A percentile compares a stretch with the other conserved stretches of the same genome.
Evolutionary conservation across 92 coral and sea anemone genomes (phyloP).

Genomic region (Blastomussa wellsi): DNA sequence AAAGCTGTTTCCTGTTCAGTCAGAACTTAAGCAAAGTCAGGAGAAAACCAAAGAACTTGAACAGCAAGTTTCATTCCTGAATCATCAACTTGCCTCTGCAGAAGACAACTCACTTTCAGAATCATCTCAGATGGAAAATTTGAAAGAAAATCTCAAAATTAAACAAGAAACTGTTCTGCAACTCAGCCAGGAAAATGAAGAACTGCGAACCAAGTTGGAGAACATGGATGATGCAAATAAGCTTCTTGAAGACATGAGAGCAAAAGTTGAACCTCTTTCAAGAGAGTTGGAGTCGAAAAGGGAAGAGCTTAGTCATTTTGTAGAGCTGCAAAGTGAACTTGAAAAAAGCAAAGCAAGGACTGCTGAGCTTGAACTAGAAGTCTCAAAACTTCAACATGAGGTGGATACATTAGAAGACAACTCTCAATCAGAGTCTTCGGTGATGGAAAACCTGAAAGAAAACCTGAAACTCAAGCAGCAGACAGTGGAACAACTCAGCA

Average conservation of each 20-base stretch:
- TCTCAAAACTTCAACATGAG: constrained; percentile 55
- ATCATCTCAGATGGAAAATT: constrained; percentile 76
- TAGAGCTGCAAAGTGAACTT: constrained; percentile 14
- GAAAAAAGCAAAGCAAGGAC: constrained; percentile 36
- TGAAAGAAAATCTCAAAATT: constrained; percentile 79
- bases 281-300: constrained; percentile 49
- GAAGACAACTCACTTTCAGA: constrained; percentile 87
- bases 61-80: constrained; percentile 57
- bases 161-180: constrained; percentile 83
- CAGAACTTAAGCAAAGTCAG: constrained; percentile 53
- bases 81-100: constrained; percentile 60
- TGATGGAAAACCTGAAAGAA: constrained; percentile 76
- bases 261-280: constrained; percentile 53
- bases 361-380: constrained; percentile 59
- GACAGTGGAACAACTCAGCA: constrained; percentile 79
- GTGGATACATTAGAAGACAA: constrained; percentile 69
- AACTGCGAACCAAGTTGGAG: constrained; percentile 56
- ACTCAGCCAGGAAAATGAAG: constrained; percentile 80
- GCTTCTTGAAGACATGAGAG: constrained; percentile 14
- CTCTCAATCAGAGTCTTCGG: constrained; percentile 81
- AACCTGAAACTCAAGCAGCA: constrained; percentile 80
- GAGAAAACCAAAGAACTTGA: constrained; percentile 54
- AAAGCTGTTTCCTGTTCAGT: constrained; percentile 46
- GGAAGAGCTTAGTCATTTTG: constrained; percentile 39
- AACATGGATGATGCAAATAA: constrained; percentile 1